A percentile compares a stretch with the other conserved stretches of the same genome.
Conservation (phyloP, 2,113 vertebrate genomes). For the Pseudorasbora parva region DNA sequence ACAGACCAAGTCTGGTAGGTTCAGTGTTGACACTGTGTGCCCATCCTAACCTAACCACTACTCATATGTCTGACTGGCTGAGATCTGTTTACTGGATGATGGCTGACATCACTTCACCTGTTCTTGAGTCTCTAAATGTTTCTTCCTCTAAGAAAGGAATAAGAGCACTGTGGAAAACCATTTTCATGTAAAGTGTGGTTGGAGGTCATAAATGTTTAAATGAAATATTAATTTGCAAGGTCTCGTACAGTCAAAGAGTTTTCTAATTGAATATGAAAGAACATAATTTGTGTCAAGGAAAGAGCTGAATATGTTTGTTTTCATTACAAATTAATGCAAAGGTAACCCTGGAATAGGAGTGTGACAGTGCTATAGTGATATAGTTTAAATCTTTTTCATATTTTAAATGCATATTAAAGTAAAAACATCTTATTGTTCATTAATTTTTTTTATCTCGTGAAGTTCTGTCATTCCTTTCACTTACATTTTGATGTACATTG, state of each 20-base stretch:
- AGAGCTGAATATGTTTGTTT: background rate
- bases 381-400: background rate
- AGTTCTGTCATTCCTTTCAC: background rate
- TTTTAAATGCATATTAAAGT: background rate
- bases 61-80: background rate
- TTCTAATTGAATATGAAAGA: background rate
- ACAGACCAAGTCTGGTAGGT: background rate
- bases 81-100: background rate
- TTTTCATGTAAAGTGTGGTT: constrained; percentile 1
- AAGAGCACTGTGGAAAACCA: background rate
- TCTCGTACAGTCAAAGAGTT: background rate
- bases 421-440: background rate
- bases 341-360: background rate
- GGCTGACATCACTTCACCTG: background rate
- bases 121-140: background rate
- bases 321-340: background rate
- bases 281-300: background rate
- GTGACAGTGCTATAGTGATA: background rate
- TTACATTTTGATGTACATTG: background rate
- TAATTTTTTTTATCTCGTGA: background rate
- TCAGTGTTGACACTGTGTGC: background rate
- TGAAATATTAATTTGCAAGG: background rate
- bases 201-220: background rate
- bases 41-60: background rate
- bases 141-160: background rate